These are phyloP conservation scores for Sebastes minor DNA, from an alignment of 2,797 vertebrate species.

Conservation along the genomic window DNA sequence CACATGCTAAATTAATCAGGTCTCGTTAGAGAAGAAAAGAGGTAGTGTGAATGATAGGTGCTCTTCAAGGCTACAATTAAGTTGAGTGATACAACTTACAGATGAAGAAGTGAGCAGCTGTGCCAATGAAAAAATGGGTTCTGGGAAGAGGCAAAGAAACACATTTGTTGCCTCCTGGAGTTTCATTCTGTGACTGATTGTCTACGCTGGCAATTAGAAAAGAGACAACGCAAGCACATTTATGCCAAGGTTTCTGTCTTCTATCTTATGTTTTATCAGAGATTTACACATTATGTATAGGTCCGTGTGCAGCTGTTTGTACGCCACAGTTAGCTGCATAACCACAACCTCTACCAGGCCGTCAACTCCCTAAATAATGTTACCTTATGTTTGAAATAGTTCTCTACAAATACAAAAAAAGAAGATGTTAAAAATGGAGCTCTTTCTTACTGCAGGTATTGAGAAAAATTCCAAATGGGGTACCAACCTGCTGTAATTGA, in stretches of 20 bases:
- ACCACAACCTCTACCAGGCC: not conserved
- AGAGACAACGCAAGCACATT: not conserved
- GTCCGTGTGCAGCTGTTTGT: not conserved
- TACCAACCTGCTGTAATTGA: not conserved
- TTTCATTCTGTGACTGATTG: slow-evolving; percentile 36
- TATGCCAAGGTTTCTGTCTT: not conserved
- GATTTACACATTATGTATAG: not conserved
- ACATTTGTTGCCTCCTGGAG: slow-evolving; percentile 28
- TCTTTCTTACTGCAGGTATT: not conserved
- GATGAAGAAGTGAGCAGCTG: slow-evolving; percentile 33
- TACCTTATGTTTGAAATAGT: not conserved
- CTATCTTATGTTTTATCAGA: not conserved
- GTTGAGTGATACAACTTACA: slow-evolving; percentile 39
- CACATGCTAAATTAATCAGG: slow-evolving; percentile 36
- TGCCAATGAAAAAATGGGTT: slow-evolving; percentile 26
- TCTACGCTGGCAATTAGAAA: slow-evolving; percentile 7
- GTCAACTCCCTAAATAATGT: not conserved
- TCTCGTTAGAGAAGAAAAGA: slow-evolving; percentile 21
- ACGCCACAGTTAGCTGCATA: not conserved
- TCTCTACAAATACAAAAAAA: not conserved
- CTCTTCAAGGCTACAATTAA: slow-evolving; percentile 40
- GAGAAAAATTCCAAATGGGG: not conserved
- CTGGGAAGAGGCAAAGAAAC: slow-evolving; percentile 11
- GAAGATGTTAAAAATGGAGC: not conserved
- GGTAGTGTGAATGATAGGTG: slow-evolving; percentile 32